Percentiles rank a stretch among this genome's conserved stretches.
These are phyloP conservation scores for Diarsia brunnea DNA, from an alignment of 2,888 invertebrate genomes.

Conservation along the genomic window DNA sequence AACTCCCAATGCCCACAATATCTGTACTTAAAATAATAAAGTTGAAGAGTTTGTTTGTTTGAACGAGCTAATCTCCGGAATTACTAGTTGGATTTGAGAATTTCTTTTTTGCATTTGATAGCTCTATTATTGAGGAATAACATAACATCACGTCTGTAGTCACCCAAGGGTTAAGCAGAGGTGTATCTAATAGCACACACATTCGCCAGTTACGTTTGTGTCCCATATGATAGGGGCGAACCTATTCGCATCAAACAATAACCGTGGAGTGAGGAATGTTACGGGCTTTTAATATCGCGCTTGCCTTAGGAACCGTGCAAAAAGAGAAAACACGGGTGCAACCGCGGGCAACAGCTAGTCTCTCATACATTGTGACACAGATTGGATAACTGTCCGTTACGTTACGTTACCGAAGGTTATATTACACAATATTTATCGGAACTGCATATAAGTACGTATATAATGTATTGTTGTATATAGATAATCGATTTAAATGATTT, in stretches of 20 bases:
- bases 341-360: neutral
- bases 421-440: constrained; percentile 43
- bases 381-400: constrained; percentile 54
- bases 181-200: too few species aligned
- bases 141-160: too few species aligned
- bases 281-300: neutral
- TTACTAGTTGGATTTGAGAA: neutral
- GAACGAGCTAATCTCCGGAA: neutral
- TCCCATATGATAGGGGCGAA: too few species aligned
- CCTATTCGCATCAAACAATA: too few species aligned
- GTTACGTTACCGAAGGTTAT: constrained; percentile 26
- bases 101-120: neutral
- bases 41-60: neutral
- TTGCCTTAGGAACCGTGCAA: neutral
- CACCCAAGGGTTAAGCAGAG: too few species aligned
- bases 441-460: constrained; percentile 24
- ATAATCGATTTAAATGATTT: constrained; percentile 44
- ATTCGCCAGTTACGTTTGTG: too few species aligned
- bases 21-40: neutral
- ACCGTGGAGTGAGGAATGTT: too few species aligned
- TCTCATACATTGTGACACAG: constrained; percentile 43
- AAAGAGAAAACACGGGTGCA: neutral
- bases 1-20: constrained; percentile 33
- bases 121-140: neutral
- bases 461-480: constrained; percentile 29